Percentiles rank a stretch among this genome's conserved stretches.
Evolutionary conservation across 2,797 vertebrate genomes (phyloP).

Genomic region (Sebastes goodei): DNA sequence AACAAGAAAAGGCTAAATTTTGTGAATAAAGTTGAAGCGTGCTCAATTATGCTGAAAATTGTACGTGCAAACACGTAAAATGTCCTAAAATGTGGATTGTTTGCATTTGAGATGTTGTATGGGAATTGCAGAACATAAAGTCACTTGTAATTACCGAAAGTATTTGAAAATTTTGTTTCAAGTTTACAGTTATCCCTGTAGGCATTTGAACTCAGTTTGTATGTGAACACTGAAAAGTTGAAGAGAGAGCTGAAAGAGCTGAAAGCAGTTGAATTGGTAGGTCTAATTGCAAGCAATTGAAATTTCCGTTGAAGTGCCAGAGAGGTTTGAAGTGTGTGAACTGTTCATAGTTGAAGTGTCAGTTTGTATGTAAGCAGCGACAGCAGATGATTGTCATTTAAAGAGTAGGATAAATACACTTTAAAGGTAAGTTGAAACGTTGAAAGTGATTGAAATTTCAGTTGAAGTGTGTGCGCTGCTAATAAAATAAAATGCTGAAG

Average conservation of each 20-base stretch:
- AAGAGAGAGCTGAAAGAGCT: not conserved
- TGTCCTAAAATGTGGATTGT: not conserved
- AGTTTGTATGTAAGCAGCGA: not conserved
- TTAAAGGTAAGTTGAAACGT: not conserved
- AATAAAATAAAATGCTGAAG: too few relatives aligned
- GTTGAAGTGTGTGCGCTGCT: too few relatives aligned
- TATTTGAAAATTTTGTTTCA: not conserved
- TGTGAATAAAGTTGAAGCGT: not conserved
- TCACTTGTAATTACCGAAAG: not conserved
- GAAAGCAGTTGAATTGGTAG: not conserved
- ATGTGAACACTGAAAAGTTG: not conserved
- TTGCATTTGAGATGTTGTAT: too few relatives aligned
- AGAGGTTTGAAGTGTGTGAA: not conserved
- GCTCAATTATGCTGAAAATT: not conserved
- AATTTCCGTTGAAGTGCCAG: not conserved
- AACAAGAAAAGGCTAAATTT: not conserved
- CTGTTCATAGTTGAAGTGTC: not conserved
- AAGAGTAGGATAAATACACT: not conserved
- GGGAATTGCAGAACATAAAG: not conserved
- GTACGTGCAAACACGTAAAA: not conserved
- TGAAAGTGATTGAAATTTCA: not conserved
- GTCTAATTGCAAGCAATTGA: not conserved
- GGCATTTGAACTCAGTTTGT: too few relatives aligned
- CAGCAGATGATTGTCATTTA: not conserved
- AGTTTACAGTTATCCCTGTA: too few relatives aligned